Percentiles rank a stretch among this genome's conserved stretches.
Conservation (phyloP, 2,888 invertebrate species). For the Zygogramma bicolorata region DNA sequence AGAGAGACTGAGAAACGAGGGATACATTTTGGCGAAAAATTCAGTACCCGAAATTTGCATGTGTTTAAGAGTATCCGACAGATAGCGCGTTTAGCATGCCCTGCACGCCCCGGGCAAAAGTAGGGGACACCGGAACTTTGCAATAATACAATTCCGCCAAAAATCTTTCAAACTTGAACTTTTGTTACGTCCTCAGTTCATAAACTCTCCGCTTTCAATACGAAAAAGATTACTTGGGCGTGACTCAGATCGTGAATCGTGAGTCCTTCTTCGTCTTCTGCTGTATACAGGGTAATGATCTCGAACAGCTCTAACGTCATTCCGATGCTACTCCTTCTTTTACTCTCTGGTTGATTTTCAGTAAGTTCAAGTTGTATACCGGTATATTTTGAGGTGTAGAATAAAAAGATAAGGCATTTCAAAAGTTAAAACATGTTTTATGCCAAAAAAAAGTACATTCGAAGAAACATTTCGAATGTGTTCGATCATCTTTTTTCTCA, state of each 20-base stretch:
- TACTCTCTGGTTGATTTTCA: too few relatives aligned
- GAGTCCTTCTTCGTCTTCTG: neutral
- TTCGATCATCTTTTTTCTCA: too few relatives aligned
- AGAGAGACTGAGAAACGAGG: neutral
- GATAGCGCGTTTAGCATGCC: slow-evolving; percentile 28
- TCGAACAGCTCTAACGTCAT: too few relatives aligned
- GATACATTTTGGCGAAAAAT: slow-evolving; percentile 32
- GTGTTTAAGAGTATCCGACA: slow-evolving; percentile 25
- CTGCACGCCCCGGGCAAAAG: slow-evolving; percentile 28
- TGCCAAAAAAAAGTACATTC: too few relatives aligned
- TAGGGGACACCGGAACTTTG: slow-evolving; percentile 32
- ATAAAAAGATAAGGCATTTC: too few relatives aligned
- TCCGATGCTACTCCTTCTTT: too few relatives aligned
- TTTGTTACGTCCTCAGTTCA: slow-evolving; percentile 25
- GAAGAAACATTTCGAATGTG: too few relatives aligned
- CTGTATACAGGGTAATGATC: neutral
- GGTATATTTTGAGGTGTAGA: too few relatives aligned
- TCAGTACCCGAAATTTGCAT: slow-evolving; percentile 31
- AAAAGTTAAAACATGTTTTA: too few relatives aligned
- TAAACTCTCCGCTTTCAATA: slow-evolving; percentile 31
- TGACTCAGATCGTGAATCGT: neutral
- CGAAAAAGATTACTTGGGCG: slow-evolving; percentile 20
- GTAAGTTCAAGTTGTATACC: too few relatives aligned
- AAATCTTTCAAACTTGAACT: slow-evolving; percentile 27
- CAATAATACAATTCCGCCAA: slow-evolving; percentile 31